phyloP scores from a whole-genome alignment of 1,140 invertebrate species.

The Cyphomyrmex costatus region DNA sequence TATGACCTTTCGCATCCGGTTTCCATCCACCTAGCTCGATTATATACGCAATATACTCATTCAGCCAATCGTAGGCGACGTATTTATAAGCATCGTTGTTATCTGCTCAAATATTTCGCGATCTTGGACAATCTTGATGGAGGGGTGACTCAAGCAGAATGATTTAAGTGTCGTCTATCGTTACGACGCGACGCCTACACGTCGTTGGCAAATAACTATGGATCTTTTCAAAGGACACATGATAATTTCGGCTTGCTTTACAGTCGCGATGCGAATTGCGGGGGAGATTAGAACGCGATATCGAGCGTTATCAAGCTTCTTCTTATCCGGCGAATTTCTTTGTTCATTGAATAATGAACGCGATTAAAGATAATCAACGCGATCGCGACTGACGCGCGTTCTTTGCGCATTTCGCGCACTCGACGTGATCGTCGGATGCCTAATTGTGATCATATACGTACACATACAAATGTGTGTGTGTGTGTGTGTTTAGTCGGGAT shows the following conservation, averaged over 20 bases:
- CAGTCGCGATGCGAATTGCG: not conserved
- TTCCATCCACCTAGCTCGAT: not conserved
- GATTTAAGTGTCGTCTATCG: not conserved
- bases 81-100: not conserved
- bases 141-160: not conserved
- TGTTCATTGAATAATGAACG: not conserved
- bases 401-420: not conserved
- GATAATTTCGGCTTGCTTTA: slow-evolving; percentile 15
- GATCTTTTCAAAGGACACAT: slow-evolving; percentile 13
- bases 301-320: not conserved
- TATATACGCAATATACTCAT: not conserved
- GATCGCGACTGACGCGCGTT: not conserved
- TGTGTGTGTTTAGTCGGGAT: slow-evolving; percentile 56
- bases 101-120: slow-evolving; percentile 1
- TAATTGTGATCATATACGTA: slow-evolving; percentile 44
- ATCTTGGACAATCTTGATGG: slow-evolving; percentile 4
- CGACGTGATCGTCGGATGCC: not conserved
- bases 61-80: not conserved
- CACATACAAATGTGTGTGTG: not conserved
- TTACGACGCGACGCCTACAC: slow-evolving; percentile 4
- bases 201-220: not conserved
- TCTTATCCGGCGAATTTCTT: not conserved
- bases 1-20: not conserved
- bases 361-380: not conserved
- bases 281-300: not conserved